A percentile compares a stretch with the other conserved stretches of the same genome.
Evolutionary conservation across 2,113 vertebrate genomes (phyloP).

Genomic region (Nycticorax nycticorax): DNA sequence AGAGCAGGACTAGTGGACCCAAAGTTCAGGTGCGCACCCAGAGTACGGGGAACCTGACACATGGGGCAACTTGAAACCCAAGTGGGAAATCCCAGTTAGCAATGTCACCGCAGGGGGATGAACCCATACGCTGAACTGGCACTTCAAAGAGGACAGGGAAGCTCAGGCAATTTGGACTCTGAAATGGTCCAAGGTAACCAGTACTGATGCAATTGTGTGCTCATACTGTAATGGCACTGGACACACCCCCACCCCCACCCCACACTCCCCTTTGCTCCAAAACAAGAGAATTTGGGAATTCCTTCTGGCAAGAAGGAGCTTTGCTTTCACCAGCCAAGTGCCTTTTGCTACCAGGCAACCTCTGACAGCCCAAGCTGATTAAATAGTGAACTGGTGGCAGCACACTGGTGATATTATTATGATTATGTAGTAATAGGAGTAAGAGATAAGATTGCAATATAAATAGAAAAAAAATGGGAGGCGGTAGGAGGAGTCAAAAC

Average conservation of each 20-base stretch:
- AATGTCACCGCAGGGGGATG: too few species aligned
- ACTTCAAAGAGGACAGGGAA: not conserved
- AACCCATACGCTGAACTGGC: rapidly evolving
- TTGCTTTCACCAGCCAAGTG: not conserved
- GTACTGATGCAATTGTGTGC: not conserved
- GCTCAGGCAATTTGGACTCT: not conserved
- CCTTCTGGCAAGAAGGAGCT: not conserved
- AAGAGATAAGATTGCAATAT: not conserved
- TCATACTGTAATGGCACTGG: not conserved
- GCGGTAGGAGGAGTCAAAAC: not conserved
- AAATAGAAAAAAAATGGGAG: not conserved
- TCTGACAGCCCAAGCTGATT: not conserved
- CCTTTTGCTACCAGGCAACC: not conserved
- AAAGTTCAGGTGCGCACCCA: not conserved
- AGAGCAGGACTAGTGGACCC: not conserved
- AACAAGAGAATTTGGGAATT: not conserved
- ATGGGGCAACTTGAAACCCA: not conserved
- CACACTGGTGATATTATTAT: not conserved
- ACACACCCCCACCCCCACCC: too few species aligned
- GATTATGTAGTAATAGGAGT: not conserved
- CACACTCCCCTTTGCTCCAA: not conserved
- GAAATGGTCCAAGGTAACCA: not conserved
- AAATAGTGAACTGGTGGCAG: not conserved
- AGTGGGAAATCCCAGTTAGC: not conserved
- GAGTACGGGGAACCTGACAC: not conserved